Evolutionary conservation across 2,797 vertebrate species (phyloP).

Genomic region (Philypnodon macrostomus): DNA sequence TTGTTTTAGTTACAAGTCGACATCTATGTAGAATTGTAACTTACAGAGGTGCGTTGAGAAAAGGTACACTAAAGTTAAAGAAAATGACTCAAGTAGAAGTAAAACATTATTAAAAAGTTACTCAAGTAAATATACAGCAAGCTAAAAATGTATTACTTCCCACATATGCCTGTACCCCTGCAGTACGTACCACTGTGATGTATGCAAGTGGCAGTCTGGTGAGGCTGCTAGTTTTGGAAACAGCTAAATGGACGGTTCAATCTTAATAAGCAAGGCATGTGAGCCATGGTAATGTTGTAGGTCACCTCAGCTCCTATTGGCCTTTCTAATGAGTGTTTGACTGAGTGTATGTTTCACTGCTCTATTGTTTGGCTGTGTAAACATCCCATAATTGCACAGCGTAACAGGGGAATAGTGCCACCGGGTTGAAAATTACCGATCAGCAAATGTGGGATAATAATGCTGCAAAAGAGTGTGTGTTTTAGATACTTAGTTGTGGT

Average conservation of each 20-base stretch:
- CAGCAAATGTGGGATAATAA: slow-evolving; percentile 63
- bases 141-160: too few relatives aligned
- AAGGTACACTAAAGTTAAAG: too few relatives aligned
- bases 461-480: slow-evolving; percentile 40
- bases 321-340: slow-evolving; percentile 64
- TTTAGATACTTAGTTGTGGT: slow-evolving; percentile 34
- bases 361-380: slow-evolving; percentile 63
- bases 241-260: slow-evolving; percentile 27
- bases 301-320: slow-evolving; percentile 53
- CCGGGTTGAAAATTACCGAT: slow-evolving; percentile 61
- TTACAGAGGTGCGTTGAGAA: too few relatives aligned
- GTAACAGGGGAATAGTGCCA: slow-evolving; percentile 57
- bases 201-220: too few relatives aligned
- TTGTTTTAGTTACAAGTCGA: too few relatives aligned
- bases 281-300: slow-evolving; percentile 39
- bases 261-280: slow-evolving; percentile 40
- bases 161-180: too few relatives aligned
- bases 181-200: too few relatives aligned
- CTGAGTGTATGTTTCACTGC: slow-evolving; percentile 56
- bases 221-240: slow-evolving; percentile 27
- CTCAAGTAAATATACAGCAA: too few relatives aligned
- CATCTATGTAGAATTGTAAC: too few relatives aligned
- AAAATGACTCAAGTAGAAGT: too few relatives aligned
- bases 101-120: too few relatives aligned
- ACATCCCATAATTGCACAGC: slow-evolving; percentile 68